phyloP scores from a whole-genome alignment of 1,140 invertebrate species.

The Saccostrea echinata region DNA sequence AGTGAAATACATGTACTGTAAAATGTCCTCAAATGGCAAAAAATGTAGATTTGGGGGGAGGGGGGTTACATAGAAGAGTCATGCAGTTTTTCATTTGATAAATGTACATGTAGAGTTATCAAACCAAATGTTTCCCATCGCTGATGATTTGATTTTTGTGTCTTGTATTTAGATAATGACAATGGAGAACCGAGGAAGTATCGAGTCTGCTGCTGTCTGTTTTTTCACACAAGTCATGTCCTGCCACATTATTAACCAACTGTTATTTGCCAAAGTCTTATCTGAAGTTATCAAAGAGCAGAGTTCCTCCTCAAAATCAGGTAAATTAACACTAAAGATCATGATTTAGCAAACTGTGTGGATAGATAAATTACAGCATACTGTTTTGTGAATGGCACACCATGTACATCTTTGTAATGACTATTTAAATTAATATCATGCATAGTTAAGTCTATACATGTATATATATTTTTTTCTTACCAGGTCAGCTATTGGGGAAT shows the following conservation, averaged over 20 bases:
- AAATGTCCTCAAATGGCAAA: neutral
- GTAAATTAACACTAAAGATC: slow-evolving; percentile 68
- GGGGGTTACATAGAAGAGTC: no score
- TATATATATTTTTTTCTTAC: slow-evolving; percentile 25
- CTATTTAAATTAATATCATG: neutral
- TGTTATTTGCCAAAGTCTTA: slow-evolving; percentile 88
- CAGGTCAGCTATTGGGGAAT: slow-evolving; percentile 59
- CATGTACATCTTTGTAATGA: neutral
- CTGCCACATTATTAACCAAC: slow-evolving; percentile 91
- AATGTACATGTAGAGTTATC: no score
- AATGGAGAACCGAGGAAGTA: slow-evolving; percentile 70
- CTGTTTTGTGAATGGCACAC: no score
- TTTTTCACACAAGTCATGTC: slow-evolving; percentile 86
- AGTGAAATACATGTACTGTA: neutral
- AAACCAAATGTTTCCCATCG: no score
- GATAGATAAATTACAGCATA: no score
- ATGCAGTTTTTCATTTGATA: no score
- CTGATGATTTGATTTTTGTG: no score
- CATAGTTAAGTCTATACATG: neutral
- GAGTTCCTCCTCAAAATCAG: slow-evolving; percentile 83
- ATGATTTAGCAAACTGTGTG: no score
- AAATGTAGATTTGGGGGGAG: neutral
- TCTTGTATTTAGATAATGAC: slow-evolving; percentile 68
- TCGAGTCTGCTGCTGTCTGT: slow-evolving; percentile 79
- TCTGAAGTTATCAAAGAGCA: slow-evolving; percentile 87